Evolutionary conservation across 1,140 invertebrate species (phyloP).

Genomic region (Drosophila punjabiensis): DNA sequence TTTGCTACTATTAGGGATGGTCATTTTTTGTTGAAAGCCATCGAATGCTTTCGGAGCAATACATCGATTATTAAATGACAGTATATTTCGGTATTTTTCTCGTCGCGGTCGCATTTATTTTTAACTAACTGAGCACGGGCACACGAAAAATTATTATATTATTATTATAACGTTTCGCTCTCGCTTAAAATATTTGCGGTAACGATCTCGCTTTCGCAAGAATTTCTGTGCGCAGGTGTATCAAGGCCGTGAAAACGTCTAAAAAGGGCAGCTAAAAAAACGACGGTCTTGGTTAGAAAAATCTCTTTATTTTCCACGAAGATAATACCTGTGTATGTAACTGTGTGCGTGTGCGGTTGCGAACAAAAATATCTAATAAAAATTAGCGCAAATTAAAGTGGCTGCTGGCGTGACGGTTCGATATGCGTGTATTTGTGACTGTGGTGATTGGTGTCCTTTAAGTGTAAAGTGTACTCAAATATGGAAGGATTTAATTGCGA

Average conservation of each 20-base stretch:
- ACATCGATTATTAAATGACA: background rate
- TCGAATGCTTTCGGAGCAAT: background rate
- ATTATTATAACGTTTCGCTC: constrained; percentile 32
- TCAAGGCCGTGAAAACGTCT: constrained; percentile 20
- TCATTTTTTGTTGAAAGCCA: background rate
- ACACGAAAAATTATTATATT: constrained; percentile 11
- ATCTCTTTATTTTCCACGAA: background rate
- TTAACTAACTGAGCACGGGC: background rate
- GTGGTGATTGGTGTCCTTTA: background rate
- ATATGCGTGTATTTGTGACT: background rate
- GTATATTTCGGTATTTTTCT: constrained; percentile 8
- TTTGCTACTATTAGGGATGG: background rate
- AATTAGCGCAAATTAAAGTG: constrained; percentile 27
- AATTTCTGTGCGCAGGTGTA: constrained; percentile 27
- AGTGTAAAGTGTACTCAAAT: background rate
- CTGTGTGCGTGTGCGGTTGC: constrained; percentile 8
- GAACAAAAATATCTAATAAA: constrained; percentile 35
- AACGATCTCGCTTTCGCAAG: constrained; percentile 24
- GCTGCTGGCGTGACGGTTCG: constrained; percentile 3
- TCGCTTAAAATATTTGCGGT: constrained; percentile 28
- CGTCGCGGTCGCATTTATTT: background rate
- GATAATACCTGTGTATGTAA: constrained; percentile 16
- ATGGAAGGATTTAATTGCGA: constrained; percentile 10
- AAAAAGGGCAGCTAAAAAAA: constrained; percentile 30
- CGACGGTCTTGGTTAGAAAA: constrained; percentile 3